Conservation (phyloP, 2,797 vertebrate species). For the Crypturellus tataupa region DNA sequence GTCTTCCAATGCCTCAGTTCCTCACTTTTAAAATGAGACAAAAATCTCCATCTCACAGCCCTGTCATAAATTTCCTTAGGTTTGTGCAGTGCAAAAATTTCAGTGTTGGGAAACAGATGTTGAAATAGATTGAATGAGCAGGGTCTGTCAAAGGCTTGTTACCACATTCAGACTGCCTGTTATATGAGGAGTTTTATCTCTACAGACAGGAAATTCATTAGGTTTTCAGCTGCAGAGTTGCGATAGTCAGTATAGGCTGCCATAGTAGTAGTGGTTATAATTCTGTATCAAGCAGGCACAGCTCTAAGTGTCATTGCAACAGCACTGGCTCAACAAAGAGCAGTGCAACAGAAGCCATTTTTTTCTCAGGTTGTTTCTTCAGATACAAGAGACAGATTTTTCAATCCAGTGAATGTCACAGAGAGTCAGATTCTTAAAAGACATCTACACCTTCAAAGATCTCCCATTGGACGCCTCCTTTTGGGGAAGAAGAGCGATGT, state of each 20-base stretch:
- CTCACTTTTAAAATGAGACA: neutral
- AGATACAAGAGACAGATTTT: neutral
- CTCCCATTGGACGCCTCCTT: slow-evolving; percentile 8
- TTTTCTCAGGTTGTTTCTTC: neutral
- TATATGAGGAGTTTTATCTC: slow-evolving; percentile 9
- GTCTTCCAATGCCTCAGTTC: neutral
- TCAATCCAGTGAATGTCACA: neutral
- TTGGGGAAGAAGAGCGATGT: neutral
- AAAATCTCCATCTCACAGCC: neutral
- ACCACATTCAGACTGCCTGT: neutral
- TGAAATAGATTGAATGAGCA: slow-evolving; percentile 15
- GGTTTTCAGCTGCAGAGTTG: neutral
- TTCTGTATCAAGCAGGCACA: neutral
- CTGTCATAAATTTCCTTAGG: neutral
- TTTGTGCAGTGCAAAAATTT: neutral
- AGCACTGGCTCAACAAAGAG: neutral
- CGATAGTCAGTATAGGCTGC: neutral
- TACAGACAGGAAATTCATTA: slow-evolving; percentile 25
- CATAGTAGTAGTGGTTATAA: neutral
- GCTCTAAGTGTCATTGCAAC: neutral
- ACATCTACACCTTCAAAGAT: slow-evolving; percentile 12
- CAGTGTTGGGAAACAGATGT: neutral
- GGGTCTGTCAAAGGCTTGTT: neutral
- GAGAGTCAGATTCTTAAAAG: slow-evolving; percentile 35
- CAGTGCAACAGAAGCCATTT: neutral